phyloP scores from a whole-genome alignment of 2,113 vertebrate species.

The Gadus chalcogrammus region DNA sequence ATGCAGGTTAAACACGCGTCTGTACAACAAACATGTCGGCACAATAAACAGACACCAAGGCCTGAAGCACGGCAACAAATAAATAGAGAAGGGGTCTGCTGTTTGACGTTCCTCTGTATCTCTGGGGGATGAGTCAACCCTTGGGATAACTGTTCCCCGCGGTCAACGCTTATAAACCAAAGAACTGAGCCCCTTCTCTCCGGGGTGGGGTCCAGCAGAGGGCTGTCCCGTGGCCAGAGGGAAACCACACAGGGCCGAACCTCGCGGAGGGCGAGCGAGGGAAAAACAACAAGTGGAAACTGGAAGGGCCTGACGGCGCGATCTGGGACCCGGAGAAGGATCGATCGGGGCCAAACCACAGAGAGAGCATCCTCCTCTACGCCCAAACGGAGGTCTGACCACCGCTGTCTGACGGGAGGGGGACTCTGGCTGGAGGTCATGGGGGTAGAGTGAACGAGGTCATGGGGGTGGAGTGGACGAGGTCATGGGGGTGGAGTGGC shows the following conservation, averaged over 20 bases:
- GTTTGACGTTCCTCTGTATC: conserved; percentile 11
- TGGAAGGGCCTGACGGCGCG: conserved; percentile 52
- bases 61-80: too few relatives aligned
- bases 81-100: too few relatives aligned
- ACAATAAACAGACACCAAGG: too few relatives aligned
- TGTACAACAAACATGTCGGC: too few relatives aligned
- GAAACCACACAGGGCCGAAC: conserved; percentile 36
- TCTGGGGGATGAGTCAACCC: conserved; percentile 21
- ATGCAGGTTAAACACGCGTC: too few relatives aligned
- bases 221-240: conserved; percentile 46
- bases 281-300: conserved; percentile 64
- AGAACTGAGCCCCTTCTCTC: conserved; percentile 19
- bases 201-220: conserved; percentile 48
- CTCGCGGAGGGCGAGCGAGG: conserved; percentile 40
- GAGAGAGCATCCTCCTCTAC: conserved; percentile 63
- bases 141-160: neutral
- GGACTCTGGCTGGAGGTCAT: conserved; percentile 44
- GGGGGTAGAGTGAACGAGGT: neutral
- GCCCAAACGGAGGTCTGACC: conserved; percentile 58
- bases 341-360: conserved; percentile 66
- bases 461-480: too few relatives aligned
- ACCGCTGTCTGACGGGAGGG: conserved; percentile 55
- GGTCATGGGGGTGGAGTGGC: too few relatives aligned
- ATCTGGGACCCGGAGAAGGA: conserved; percentile 57
- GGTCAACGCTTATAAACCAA: conserved; percentile 1